phyloP scores from a whole-genome alignment of 2,797 vertebrate genomes.

The Distichodus sexfasciatus region DNA sequence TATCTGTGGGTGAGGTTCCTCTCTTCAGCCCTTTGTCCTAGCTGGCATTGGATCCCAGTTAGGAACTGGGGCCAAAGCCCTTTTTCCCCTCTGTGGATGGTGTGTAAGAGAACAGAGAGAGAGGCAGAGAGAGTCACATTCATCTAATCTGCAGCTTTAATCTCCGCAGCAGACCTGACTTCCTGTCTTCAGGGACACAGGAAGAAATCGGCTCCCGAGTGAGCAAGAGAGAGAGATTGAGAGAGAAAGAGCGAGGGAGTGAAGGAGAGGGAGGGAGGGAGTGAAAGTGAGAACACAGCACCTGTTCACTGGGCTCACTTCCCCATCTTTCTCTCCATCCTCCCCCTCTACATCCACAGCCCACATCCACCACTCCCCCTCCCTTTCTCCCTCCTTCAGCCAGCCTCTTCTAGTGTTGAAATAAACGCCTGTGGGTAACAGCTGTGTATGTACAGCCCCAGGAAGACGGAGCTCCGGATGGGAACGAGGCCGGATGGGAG shows the following conservation, averaged over 20 bases:
- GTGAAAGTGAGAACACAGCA: constrained; percentile 39
- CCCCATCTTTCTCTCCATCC: constrained; percentile 15
- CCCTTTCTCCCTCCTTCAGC: not conserved
- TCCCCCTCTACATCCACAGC: constrained; percentile 42
- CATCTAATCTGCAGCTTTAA: no score
- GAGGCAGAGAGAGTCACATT: no score
- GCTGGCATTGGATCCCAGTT: not conserved
- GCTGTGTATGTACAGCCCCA: constrained; percentile 64
- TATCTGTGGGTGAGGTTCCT: not conserved
- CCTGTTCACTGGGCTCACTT: constrained; percentile 56
- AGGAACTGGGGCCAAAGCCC: no score
- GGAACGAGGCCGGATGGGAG: constrained; percentile 52
- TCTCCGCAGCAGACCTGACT: not conserved
- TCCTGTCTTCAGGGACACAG: constrained; percentile 9
- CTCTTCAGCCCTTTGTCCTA: not conserved
- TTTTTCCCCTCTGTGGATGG: not conserved
- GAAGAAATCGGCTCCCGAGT: constrained; percentile 8
- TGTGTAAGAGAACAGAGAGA: not conserved
- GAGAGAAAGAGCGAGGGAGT: not conserved
- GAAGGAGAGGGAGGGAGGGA: no score
- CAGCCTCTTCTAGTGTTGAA: constrained; percentile 35
- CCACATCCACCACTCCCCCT: constrained; percentile 3
- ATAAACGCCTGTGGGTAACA: constrained; percentile 57
- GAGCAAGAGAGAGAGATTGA: not conserved
- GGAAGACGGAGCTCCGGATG: constrained; percentile 32